phyloP scores from a whole-genome alignment of 2,113 vertebrate genomes.

The Campylomormyrus tamandua region DNA sequence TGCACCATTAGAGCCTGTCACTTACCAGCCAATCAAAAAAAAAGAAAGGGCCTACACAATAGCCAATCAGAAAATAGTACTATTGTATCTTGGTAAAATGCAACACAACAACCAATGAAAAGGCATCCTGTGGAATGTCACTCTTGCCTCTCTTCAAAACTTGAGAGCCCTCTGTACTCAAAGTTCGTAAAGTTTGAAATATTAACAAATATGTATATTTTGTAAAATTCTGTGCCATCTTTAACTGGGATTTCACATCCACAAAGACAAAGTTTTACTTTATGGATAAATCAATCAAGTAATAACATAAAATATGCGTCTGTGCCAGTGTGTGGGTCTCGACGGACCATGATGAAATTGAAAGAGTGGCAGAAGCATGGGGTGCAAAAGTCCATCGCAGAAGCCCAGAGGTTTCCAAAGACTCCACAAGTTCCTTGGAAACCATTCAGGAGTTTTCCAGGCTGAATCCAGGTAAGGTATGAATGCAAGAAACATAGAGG shows the following conservation, averaged over 20 bases:
- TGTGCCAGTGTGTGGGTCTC: slow-evolving; percentile 83
- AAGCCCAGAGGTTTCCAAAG: slow-evolving; percentile 75
- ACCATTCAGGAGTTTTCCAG: slow-evolving; percentile 78
- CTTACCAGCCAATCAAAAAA: too few species aligned
- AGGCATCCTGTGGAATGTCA: too few species aligned
- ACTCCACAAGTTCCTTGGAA: slow-evolving; percentile 79
- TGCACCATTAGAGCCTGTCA: too few species aligned
- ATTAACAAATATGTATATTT: not conserved
- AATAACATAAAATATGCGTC: slow-evolving; percentile 25
- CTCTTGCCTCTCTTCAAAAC: too few species aligned
- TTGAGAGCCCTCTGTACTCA: not conserved
- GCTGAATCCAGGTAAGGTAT: slow-evolving; percentile 60
- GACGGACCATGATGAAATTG: slow-evolving; percentile 86
- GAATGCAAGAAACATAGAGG: not conserved
- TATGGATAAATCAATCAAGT: not conserved
- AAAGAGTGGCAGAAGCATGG: slow-evolving; percentile 69
- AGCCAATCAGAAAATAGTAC: too few species aligned
- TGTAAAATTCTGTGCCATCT: not conserved
- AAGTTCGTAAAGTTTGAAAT: not conserved
- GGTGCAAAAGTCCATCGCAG: slow-evolving; percentile 78
- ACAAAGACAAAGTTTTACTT: not conserved
- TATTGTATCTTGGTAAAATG: too few species aligned
- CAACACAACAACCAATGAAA: too few species aligned
- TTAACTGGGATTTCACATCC: not conserved
- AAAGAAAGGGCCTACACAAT: too few species aligned